A percentile compares a stretch with the other conserved stretches of the same genome.
Conservation (phyloP, 2,113 vertebrate species). For the Neolamprologus devosi region DNA sequence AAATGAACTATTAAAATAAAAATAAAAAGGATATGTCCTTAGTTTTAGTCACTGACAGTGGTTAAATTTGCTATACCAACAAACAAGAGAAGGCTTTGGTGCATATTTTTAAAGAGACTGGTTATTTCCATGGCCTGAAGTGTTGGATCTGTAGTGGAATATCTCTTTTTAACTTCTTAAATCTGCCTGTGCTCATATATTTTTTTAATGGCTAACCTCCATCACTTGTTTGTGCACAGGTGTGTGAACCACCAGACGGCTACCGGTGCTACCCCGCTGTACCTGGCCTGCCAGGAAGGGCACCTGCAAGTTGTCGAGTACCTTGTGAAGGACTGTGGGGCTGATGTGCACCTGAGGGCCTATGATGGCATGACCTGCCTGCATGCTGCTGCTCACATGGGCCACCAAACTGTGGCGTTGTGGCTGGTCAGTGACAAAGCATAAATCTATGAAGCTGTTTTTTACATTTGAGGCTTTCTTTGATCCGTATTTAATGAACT, state of each 20-base stretch:
- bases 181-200: background rate
- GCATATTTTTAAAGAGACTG: background rate
- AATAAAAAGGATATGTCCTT: background rate
- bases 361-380: conserved; percentile 79
- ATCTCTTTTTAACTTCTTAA: background rate
- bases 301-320: conserved; percentile 75
- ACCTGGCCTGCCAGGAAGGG: conserved; percentile 83
- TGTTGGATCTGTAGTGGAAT: background rate
- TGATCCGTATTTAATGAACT: background rate
- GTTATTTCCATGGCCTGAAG: background rate
- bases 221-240: conserved; percentile 36
- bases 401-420: conserved; percentile 72
- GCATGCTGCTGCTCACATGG: conserved; percentile 78
- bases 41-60: background rate
- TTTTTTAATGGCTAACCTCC: background rate
- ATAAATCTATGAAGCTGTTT: background rate
- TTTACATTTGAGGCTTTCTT: background rate
- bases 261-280: conserved; percentile 75
- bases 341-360: conserved; percentile 72
- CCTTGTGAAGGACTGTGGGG: conserved; percentile 73
- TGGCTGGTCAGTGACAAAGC: conserved; percentile 74
- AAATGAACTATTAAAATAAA: background rate
- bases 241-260: conserved; percentile 70
- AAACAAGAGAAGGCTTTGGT: background rate
- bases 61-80: background rate